These are phyloP conservation scores for Pegoplata infirma DNA, from an alignment of 2,888 invertebrate genomes.

Conservation along the genomic window DNA sequence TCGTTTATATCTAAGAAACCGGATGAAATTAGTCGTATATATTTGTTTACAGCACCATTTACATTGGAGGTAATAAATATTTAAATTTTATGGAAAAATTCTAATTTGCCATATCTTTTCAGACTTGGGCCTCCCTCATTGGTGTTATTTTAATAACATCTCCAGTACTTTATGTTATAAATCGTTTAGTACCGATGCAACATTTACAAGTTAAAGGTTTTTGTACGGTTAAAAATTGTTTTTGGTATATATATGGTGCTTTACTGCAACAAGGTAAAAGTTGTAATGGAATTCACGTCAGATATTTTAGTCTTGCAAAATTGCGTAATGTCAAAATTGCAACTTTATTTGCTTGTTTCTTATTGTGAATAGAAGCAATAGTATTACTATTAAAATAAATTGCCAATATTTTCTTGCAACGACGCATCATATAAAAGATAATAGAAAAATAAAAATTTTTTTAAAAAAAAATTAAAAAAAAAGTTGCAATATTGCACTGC, in stretches of 20 bases:
- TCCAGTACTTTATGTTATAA: constrained; percentile 86
- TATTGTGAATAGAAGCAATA: too few relatives aligned
- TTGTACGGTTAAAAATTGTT: constrained; percentile 75
- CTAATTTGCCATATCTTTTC: constrained; percentile 37
- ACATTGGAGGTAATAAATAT: constrained; percentile 82
- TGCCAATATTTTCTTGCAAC: too few relatives aligned
- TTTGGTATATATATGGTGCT: constrained; percentile 91
- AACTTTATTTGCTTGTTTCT: too few relatives aligned
- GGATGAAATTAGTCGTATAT: constrained; percentile 87
- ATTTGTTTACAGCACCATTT: constrained; percentile 91
- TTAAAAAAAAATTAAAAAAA: too few relatives aligned
- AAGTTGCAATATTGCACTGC: too few relatives aligned
- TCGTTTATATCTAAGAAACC: constrained; percentile 89
- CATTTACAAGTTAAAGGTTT: constrained; percentile 78
- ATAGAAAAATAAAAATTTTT: too few relatives aligned
- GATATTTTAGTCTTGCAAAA: too few relatives aligned
- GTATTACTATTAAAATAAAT: too few relatives aligned
- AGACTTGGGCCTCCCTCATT: constrained; percentile 91
- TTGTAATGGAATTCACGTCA: constrained; percentile 60
- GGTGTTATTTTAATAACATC: constrained; percentile 87
- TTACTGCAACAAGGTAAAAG: constrained; percentile 92
- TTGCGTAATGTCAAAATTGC: too few relatives aligned
- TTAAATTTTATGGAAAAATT: background rate
- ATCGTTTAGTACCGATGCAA: constrained; percentile 82
- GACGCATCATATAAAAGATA: too few relatives aligned